Base-by-base conservation (phyloP, 2,797 vertebrate genomes). In the Rhynchonycteris naso region DNA sequence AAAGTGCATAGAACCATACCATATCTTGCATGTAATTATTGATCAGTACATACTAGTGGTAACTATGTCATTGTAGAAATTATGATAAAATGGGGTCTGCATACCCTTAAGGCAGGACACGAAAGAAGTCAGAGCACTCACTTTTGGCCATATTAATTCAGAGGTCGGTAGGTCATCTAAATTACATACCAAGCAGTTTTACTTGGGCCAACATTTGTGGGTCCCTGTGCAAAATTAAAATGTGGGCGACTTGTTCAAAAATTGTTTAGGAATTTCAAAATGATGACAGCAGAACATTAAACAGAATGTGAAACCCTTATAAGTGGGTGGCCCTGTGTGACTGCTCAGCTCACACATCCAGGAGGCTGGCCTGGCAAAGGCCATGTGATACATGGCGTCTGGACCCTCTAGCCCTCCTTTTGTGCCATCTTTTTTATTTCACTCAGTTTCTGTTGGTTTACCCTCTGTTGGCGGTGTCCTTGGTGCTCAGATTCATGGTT, bases 401-500 rank as follows among this genome's bases (percentile, higher is more conserved):
- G 59, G 26, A 22, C 14, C 43, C 38, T 28, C 35, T 21, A 71
- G 72, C 22, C 26, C 28, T 56, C 24, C 4, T 56, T 35, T 54
- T 22, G 30, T 18, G 21, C 5, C 5, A 15, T 35, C 35, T 33
- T 66, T 69, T 69, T 1, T 30, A 63, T 86, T 90, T 88, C 59
- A 28, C 43, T 58, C 5, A 15, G 2, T 68, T 75, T 10, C 22
- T 79, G 18, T 15, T 92, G 35, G 28, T 82, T 76, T 35, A 35
- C 18, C 1, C 0, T 26, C 68, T 91, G 4, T 16, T 21, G 15
- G 5, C n/a, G 76, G 22, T 63, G 15, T 21, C 86, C n/a, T 74
- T 95, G 28, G 52, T 84, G 35, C 71, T 81, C 72, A 68, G 91
- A 69, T 75, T 71, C 74, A 28, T 56, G 74, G 33, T 63, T 95